Evolutionary conservation across 2,797 vertebrate species (phyloP), one percentile per base, ranked within the genome.

Genomic region (Lemur catta): DNA sequence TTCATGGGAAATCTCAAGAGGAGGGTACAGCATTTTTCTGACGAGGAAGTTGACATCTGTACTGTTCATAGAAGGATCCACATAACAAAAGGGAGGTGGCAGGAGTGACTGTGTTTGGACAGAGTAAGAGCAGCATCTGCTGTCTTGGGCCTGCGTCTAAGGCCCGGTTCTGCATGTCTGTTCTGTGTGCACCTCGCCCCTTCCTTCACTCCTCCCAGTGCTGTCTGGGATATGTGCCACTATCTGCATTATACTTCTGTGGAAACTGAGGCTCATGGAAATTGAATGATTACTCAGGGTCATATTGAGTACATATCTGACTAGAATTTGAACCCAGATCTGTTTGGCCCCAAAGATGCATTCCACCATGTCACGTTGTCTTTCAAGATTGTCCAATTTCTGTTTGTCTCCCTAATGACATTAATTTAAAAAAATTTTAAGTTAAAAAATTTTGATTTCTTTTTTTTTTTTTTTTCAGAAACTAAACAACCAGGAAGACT

Each of bases 1-100:
- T 97, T 97, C 94, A 92, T 82, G 94, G 94, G 86, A 91, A 97
- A 96, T 84, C n/a, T 0, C 2, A 71, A 94, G 92, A 87, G 86
- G 91, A 24, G 26, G 95, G 61, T 4, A 6, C 15, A 52, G 50
- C 18, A 28, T 65, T 14, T 93, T 55, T 59, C 90, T 94, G 33
- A n/a, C 3, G 10, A 93, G 76, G 67, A 80, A 41, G 46, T 41
- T 91, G 93, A 52, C 78, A 76, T 28, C 22, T 52, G 7, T 50
- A 43, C 43, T 1, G 2, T 55, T 72, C n/a, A 0, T 85, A 94
- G 46, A 67, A n/a, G 72, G 67, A 89, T 14, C 0, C 0, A 79
- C 28, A 9, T 7, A 43, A 26, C 33, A 80, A 13, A 55, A 52
- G 33, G 28, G 35, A 38, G 46, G 41, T 1, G 30, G 28, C 15